phyloP scores from a whole-genome alignment of 2,797 vertebrate genomes.

The Columba guinea region DNA sequence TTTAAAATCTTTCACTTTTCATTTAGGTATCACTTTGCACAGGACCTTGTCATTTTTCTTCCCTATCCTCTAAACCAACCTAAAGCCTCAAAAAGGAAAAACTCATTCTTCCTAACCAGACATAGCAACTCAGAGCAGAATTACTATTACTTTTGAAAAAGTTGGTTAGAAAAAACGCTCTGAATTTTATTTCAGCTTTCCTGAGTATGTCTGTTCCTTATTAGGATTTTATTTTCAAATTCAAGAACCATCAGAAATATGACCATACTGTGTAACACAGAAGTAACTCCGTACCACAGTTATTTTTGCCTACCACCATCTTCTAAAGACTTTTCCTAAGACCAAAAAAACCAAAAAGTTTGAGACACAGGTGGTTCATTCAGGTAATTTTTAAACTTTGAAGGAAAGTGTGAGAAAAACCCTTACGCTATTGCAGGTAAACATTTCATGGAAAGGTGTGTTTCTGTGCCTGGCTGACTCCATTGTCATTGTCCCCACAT shows the following conservation, averaged over 20 bases:
- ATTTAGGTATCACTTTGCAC: neutral
- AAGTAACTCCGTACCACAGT: neutral
- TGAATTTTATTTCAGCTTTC: neutral
- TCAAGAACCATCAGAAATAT: neutral
- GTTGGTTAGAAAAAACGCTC: neutral
- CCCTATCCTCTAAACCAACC: neutral
- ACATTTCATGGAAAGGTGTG: neutral
- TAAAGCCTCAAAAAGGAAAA: neutral
- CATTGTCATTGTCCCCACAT: neutral
- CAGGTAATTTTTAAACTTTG: neutral
- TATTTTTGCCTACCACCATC: neutral
- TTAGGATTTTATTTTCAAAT: neutral
- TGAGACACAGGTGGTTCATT: neutral
- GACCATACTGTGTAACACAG: neutral
- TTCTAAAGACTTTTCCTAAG: neutral
- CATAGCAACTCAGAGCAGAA: neutral
- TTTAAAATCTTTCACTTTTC: neutral
- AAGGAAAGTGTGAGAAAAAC: neutral
- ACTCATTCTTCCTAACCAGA: neutral
- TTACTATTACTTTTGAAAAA: neutral
- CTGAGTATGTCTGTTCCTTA: neutral
- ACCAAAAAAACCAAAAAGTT: neutral
- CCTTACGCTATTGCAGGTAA: neutral
- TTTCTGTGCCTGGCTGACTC: neutral
- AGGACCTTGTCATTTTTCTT: neutral